Evolutionary conservation across 2,797 vertebrate species (phyloP).

Genomic region (Coluber constrictor): DNA sequence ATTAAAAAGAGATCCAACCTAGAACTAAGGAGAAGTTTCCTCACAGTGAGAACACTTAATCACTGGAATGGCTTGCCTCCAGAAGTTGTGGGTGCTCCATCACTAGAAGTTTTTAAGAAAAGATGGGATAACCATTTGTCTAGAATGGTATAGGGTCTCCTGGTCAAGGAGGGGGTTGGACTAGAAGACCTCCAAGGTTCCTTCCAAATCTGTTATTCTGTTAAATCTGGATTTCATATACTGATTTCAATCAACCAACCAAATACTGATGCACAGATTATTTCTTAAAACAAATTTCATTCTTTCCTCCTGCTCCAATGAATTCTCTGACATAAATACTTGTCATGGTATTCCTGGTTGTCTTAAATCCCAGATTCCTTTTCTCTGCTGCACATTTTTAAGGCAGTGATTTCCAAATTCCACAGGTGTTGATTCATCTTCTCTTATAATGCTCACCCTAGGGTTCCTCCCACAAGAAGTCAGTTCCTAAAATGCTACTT

Average conservation of each 20-base stretch:
- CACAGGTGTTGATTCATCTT: neutral
- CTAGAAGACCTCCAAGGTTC: neutral
- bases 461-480: neutral
- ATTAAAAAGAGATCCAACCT: neutral
- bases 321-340: neutral
- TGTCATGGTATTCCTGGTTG: neutral
- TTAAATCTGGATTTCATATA: neutral
- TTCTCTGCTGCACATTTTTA: neutral
- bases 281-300: neutral
- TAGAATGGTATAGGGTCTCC: neutral
- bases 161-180: neutral
- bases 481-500: neutral
- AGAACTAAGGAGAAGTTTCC: neutral
- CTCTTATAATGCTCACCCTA: neutral
- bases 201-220: neutral
- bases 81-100: neutral
- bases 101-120: neutral
- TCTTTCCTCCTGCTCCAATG: neutral
- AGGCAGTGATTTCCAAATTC: neutral
- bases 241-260: neutral
- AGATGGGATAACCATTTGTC: neutral
- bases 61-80: neutral
- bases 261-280: neutral
- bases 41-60: neutral
- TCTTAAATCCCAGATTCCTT: neutral